phyloP scores from a whole-genome alignment of 2,888 invertebrate species.

The Drosophila suboccidentalis region DNA sequence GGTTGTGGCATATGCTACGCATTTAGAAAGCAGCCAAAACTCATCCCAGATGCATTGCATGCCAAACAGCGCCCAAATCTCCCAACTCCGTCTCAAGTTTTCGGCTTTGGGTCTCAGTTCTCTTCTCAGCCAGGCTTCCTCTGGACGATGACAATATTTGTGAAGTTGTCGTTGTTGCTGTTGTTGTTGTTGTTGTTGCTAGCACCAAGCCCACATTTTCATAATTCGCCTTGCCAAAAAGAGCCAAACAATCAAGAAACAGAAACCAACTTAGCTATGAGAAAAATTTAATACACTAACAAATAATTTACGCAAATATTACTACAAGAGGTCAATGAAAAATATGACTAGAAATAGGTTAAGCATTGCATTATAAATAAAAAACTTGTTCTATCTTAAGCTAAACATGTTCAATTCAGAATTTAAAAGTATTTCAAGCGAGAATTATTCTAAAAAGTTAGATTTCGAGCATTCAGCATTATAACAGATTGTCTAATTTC shows the following conservation, averaged over 20 bases:
- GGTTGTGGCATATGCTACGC: constrained; percentile 59
- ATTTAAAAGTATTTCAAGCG: no score
- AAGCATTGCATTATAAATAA: no score
- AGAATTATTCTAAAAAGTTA: no score
- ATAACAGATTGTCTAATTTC: no score
- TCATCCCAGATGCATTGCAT: constrained; percentile 50
- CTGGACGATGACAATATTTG: constrained; percentile 61
- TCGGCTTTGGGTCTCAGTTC: constrained; percentile 44
- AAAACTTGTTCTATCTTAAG: no score
- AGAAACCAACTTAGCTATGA: not conserved
- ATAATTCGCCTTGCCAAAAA: constrained; percentile 70
- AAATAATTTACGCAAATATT: not conserved
- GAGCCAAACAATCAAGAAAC: constrained; percentile 35
- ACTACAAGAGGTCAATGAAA: not conserved
- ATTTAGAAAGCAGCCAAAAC: constrained; percentile 69
- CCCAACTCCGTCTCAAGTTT: constrained; percentile 30
- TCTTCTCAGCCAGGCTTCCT: constrained; percentile 20
- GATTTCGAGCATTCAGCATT: no score
- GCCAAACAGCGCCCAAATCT: constrained; percentile 47
- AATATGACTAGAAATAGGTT: no score
- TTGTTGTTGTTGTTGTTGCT: constrained; percentile 22
- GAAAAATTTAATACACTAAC: constrained; percentile 18
- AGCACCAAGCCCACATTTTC: constrained; percentile 79
- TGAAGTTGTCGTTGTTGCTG: constrained; percentile 32
- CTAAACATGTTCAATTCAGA: no score